phyloP scores from a whole-genome alignment of 1,140 invertebrate species.

The Antheraea mylitta region DNA sequence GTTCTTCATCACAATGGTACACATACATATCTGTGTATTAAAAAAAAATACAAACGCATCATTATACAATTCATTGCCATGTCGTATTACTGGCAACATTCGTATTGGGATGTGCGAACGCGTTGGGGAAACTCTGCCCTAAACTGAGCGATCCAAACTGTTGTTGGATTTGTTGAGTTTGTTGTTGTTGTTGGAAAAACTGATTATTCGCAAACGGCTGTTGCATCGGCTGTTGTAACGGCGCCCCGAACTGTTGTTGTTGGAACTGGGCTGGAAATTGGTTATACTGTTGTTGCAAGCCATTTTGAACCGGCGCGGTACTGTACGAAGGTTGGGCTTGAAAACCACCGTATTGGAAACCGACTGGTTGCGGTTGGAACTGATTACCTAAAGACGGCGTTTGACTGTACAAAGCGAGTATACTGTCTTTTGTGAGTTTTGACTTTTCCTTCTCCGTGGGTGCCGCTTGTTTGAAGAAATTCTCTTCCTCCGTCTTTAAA shows the following conservation, averaged over 20 bases:
- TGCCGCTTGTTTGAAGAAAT: conserved; percentile 93
- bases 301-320: conserved; percentile 38
- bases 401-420: conserved; percentile 93
- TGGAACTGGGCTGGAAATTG: conserved; percentile 40
- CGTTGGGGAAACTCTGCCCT: conserved; percentile 62
- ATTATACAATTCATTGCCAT: conserved; percentile 50
- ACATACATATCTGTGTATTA: conserved; percentile 6
- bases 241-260: conserved; percentile 12
- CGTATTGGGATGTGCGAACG: conserved; percentile 36
- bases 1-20: neutral
- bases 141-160: conserved; percentile 56
- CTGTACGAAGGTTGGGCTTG: conserved; percentile 17
- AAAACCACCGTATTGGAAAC: conserved; percentile 31
- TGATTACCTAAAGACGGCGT: conserved; percentile 71
- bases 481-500: conserved; percentile 89
- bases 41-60: neutral
- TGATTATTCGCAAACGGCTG: conserved; percentile 8
- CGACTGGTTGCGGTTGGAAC: conserved; percentile 37
- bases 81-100: conserved; percentile 64
- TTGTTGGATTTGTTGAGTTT: conserved; percentile 35
- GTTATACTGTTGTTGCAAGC: conserved; percentile 55
- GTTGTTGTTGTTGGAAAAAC: conserved; percentile 27
- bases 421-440: conserved; percentile 96
- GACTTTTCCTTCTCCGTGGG: conserved; percentile 86
- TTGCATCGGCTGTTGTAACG: conserved; percentile 41